Conservation (phyloP, 2,797 vertebrate species). For the Pseudochaenichthys georgianus region DNA sequence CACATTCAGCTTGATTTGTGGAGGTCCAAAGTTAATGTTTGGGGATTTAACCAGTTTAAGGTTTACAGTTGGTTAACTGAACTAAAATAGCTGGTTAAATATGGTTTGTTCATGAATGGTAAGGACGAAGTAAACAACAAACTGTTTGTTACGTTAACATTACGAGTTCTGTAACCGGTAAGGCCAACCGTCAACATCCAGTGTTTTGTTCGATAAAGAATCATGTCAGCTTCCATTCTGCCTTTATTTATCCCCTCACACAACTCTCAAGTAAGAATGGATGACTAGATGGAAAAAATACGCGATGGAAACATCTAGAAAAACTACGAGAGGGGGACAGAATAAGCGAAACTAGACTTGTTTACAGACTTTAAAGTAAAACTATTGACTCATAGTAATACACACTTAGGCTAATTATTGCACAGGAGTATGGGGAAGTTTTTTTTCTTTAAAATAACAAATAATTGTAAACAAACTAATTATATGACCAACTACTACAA, state of each 20-base stretch:
- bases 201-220: background rate
- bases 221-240: background rate
- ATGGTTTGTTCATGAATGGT: background rate
- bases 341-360: conserved; percentile 41
- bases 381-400: background rate
- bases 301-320: conserved; percentile 58
- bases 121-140: conserved; percentile 6
- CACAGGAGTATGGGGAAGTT: background rate
- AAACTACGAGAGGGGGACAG: conserved; percentile 2
- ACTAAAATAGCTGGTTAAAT: background rate
- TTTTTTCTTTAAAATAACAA: background rate
- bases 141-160: conserved; percentile 24
- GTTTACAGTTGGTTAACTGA: background rate
- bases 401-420: rapidly evolving
- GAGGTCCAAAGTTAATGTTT: background rate
- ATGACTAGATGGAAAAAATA: background rate
- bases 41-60: background rate
- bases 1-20: conserved; percentile 18
- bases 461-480: background rate
- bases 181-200: conserved; percentile 19
- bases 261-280: background rate
- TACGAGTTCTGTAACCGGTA: conserved; percentile 28
- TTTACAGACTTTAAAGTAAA: background rate
- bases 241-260: rapidly evolving
- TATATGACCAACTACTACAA: no score